A percentile compares a stretch with the other conserved stretches of the same genome.
phyloP scores from a whole-genome alignment of 2,888 invertebrate genomes.

The Conops quadrifasciatus region DNA sequence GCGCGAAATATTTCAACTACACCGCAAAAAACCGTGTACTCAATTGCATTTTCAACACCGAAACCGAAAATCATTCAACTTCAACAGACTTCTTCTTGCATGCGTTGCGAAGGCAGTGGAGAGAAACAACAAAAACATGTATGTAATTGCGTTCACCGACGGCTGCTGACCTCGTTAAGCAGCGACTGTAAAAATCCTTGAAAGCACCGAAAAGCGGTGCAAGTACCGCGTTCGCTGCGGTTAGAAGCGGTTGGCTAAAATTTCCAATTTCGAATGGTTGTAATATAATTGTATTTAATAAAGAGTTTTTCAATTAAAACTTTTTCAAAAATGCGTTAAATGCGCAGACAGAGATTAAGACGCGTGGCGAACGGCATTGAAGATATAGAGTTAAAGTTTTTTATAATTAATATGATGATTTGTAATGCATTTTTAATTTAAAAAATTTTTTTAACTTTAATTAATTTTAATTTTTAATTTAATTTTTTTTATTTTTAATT shows the following conservation, averaged over 20 bases:
- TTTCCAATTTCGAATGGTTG: conserved; percentile 8
- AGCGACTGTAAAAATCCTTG: conserved; percentile 16
- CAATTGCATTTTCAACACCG: background rate
- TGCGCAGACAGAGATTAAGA: background rate
- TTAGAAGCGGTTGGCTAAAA: background rate
- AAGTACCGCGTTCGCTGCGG: too few species aligned
- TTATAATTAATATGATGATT: background rate
- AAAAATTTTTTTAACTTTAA: background rate
- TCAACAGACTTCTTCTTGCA: background rate
- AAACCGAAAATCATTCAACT: background rate
- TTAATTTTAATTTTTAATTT: background rate
- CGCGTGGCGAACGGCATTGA: background rate
- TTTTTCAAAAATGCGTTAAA: conserved; percentile 19
- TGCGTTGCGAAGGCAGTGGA: background rate
- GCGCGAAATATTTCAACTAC: background rate
- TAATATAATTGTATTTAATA: background rate
- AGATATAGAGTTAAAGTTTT: background rate
- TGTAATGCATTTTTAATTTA: too few species aligned
- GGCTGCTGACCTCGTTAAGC: background rate
- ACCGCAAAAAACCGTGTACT: background rate
- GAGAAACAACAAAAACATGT: background rate
- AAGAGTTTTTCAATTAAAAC: conserved; percentile 1
- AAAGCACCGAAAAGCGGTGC: background rate
- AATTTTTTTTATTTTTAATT: background rate
- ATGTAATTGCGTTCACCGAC: background rate